These are phyloP conservation scores for Cryptotis parvus DNA, from an alignment of 2,113 vertebrate species.

Conservation along the genomic window DNA sequence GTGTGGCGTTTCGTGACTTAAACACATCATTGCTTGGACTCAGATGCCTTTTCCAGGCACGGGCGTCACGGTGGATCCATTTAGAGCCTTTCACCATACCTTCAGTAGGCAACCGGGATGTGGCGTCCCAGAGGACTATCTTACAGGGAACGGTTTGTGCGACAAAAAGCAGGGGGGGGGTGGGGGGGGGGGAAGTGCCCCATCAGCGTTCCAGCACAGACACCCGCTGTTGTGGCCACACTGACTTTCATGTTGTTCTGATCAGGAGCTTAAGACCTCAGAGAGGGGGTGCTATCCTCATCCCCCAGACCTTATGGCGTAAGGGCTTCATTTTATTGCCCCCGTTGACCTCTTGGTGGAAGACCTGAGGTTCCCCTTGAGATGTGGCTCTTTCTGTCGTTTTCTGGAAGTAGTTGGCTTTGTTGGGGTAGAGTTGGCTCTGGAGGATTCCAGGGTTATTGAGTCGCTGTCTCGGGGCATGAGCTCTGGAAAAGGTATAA, in stretches of 20 bases:
- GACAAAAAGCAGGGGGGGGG: background rate
- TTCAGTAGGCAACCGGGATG: too few relatives aligned
- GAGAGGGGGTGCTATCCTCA: fast-evolving
- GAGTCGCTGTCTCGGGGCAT: background rate
- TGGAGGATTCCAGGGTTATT: background rate
- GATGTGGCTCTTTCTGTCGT: background rate
- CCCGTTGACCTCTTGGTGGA: background rate
- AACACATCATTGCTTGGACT: background rate
- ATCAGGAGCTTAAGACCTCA: background rate
- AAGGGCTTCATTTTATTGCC: background rate
- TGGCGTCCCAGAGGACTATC: constrained; percentile 80
- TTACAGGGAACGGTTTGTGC: constrained; percentile 1
- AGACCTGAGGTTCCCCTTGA: fast-evolving
- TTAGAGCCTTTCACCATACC: constrained; percentile 76
- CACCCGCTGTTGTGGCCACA: background rate
- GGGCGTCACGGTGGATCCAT: constrained; percentile 76
- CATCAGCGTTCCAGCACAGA: background rate
- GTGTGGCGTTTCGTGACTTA: constrained; percentile 21
- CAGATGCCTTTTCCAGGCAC: constrained; percentile 79
- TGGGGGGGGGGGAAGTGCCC: background rate
- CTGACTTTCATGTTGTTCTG: background rate
- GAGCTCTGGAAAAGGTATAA: background rate
- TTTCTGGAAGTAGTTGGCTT: background rate
- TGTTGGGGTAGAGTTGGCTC: background rate
- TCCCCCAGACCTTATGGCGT: constrained; percentile 1